Evolutionary conservation across 1,140 invertebrate species (phyloP), one percentile per base, ranked within the genome.

Genomic region (Hetaerina americana): DNA sequence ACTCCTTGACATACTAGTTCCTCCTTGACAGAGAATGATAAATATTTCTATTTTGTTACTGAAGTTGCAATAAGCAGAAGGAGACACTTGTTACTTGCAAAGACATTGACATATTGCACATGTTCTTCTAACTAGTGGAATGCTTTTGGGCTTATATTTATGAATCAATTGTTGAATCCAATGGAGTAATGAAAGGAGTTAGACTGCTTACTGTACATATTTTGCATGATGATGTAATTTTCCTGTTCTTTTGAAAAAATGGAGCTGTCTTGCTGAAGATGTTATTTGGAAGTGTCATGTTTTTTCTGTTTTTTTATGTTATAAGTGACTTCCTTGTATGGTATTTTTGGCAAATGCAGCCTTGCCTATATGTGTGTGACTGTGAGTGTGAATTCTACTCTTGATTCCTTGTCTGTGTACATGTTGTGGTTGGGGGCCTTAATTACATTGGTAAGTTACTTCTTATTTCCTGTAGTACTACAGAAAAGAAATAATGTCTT

Each of bases 191-290:
- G 40, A 57, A 57, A 57, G 40, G 40, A 57, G 40, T 57, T 57
- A 57, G 40, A 57, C 40, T 57, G 40, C 40, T 57, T 57, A 12
- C 40, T 57, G 40, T 57, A 57, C 40, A 57, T 57, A 57, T 18
- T 57, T 18, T 12, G 40, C 40, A 57, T 57, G n/a, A 57, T 12
- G 22, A 18, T 57, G 40, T 57, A 57, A 57, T 57, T 57, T 57
- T 57, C n/a, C n/a, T 57, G 40, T n/a, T 57, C 40, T 57, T 57
- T 57, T n/a, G n/a, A n/a, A n/a, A 57, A 57, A 57, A n/a, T 57
- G 15, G 22, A n/a, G 22, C 15, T 57, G 22, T 57, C 40, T 3
- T 57, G 22, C 40, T 10, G 40, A 57, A 57, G n/a, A 57, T 57
- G 40, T 57, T 57, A 57, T 57, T n/a, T 57, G 2, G 15, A 12